phyloP scores from a whole-genome alignment of 1,140 invertebrate genomes.

The Drosophila tsacasi region DNA sequence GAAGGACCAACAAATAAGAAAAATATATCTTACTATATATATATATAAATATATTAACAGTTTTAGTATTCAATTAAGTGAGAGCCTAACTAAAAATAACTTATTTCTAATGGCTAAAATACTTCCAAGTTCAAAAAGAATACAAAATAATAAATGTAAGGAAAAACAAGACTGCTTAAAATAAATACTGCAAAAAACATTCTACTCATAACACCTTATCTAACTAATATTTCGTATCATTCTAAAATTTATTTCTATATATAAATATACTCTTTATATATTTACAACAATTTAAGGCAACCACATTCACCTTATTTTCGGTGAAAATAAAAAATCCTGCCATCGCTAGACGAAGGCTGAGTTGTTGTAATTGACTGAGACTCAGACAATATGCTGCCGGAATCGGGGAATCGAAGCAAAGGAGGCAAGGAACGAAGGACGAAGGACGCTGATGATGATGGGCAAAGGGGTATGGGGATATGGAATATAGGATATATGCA shows the following conservation, averaged over 20 bases:
- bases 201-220: no score
- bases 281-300: no score
- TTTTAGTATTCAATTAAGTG: background rate
- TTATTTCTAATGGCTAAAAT: background rate
- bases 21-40: no score
- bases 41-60: background rate
- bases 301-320: background rate
- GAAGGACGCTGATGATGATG: background rate
- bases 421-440: background rate
- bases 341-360: background rate
- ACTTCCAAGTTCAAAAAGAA: background rate
- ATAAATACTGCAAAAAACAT: background rate
- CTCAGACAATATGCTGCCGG: constrained; percentile 40
- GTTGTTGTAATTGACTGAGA: constrained; percentile 36
- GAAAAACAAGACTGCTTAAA: background rate
- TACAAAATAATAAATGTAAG: background rate
- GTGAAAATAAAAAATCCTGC: background rate
- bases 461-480: background rate
- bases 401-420: constrained; percentile 9
- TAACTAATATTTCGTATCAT: no score
- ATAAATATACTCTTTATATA: no score
- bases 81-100: background rate
- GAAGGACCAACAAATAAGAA: background rate
- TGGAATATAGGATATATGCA: constrained; percentile 1
- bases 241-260: no score